These are phyloP conservation scores for Uria aalge DNA, from an alignment of 2,113 vertebrate species.

Conservation along the genomic window DNA sequence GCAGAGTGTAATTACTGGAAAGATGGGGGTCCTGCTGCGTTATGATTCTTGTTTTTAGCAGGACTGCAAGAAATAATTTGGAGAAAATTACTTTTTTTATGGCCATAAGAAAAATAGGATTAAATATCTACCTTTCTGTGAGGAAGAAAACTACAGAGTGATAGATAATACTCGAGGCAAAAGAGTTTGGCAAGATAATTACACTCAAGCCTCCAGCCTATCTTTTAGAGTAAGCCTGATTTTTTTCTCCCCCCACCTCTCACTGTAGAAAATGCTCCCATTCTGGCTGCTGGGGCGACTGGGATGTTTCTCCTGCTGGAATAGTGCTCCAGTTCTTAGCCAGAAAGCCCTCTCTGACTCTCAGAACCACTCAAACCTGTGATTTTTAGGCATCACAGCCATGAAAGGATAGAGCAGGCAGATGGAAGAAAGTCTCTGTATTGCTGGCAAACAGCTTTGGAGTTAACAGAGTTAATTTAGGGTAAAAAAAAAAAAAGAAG, in stretches of 20 bases:
- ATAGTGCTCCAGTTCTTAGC: not conserved
- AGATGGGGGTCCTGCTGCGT: not conserved
- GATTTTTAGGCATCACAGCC: not conserved
- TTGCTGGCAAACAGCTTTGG: not conserved
- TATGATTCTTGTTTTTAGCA: slow-evolving; percentile 27
- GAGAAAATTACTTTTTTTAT: slow-evolving; percentile 38
- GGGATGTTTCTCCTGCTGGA: not conserved
- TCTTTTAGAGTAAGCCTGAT: not conserved
- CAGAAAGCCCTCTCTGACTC: not conserved
- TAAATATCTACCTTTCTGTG: slow-evolving; percentile 44
- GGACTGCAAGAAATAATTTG: slow-evolving; percentile 33
- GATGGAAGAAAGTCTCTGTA: not conserved
- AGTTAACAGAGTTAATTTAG: not conserved
- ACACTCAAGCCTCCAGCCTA: not conserved
- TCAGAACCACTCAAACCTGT: not conserved
- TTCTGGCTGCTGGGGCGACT: not conserved
- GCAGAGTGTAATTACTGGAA: slow-evolving; percentile 16
- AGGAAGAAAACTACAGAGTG: not conserved
- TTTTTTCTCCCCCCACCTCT: not conserved
- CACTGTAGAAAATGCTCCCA: not conserved
- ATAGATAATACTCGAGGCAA: slow-evolving; percentile 30
- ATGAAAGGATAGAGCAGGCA: not conserved
- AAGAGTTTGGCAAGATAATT: slow-evolving; percentile 33
- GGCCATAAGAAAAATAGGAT: slow-evolving; percentile 15
- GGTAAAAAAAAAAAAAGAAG: too few relatives aligned